A percentile compares a stretch with the other conserved stretches of the same genome.
Conservation (phyloP, 1,140 invertebrate genomes). For the Neodiprion virginianus region DNA sequence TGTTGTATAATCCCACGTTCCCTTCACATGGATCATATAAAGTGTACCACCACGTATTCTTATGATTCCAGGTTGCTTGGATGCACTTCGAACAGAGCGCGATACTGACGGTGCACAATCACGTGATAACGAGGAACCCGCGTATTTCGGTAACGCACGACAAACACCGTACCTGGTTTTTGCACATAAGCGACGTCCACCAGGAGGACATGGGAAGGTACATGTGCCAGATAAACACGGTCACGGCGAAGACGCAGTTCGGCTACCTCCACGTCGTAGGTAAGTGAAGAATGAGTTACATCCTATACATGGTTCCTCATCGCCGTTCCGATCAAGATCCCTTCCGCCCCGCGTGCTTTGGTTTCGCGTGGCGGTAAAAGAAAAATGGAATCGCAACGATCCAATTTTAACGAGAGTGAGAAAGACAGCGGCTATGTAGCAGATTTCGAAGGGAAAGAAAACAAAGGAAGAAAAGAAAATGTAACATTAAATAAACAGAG, state of each 20-base stretch:
- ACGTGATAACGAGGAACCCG: conserved; percentile 91
- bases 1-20: too few relatives aligned
- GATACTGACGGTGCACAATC: conserved; percentile 89
- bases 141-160: conserved; percentile 89
- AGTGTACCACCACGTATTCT: conserved; percentile 13
- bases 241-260: conserved; percentile 89
- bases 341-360: too few relatives aligned
- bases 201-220: conserved; percentile 91
- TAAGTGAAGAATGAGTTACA: conserved; percentile 62
- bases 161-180: conserved; percentile 86
- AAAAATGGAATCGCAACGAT: too few relatives aligned
- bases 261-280: conserved; percentile 93
- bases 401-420: too few relatives aligned
- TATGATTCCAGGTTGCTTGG: conserved; percentile 83
- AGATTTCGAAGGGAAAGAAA: not conserved
- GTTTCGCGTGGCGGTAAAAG: too few relatives aligned
- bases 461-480: not conserved
- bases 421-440: not conserved
- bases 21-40: not conserved
- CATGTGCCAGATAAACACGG: conserved; percentile 97
- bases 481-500: conserved; percentile 1
- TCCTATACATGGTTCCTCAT: conserved; percentile 8
- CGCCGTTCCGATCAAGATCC: conserved; percentile 8
- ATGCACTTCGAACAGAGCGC: conserved; percentile 95
- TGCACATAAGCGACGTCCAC: conserved; percentile 89